Base-by-base conservation (phyloP, 2,113 vertebrate genomes). In the Pollachius pollachius region DNA sequence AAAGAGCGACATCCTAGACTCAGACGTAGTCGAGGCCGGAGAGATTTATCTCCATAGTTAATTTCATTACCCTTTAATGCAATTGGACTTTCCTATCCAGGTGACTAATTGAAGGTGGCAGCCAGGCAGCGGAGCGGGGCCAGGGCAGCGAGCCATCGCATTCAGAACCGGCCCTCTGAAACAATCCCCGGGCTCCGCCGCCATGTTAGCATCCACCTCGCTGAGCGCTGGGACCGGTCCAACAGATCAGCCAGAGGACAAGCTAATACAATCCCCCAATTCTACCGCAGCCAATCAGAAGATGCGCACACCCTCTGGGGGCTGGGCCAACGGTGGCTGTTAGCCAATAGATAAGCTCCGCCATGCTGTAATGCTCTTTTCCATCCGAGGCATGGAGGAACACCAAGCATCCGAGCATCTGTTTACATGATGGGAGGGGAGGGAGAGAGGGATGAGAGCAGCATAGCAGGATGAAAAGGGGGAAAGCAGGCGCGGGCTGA, bases 341-440 rank as follows among this genome's bases (percentile, higher is more conserved):
- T 62, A 81, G 85, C 92, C 89, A 91, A 86, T 87, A 72, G 86
- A 89, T 84, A 81, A 81, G 74, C 81, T 83, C 69, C 77, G 74
- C 77, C 68, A 63, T 84, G 83, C 82, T 78, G 74, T 89, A 84
- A 82, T 79, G 77, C 84, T 74, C 84, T 81, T 75, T 81, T 12
- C 84, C 85, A 73, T 88, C 85, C 75, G 85, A 83, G 74, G 78
- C 79, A 71, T 72, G 70, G 80, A 80, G 84, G 84, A 87, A 73
- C 73, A 85, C 75, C 59, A 72, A 79, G 23, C 23, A 76, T 84
- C 77, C 84, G 64, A 71, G 78, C 81, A 77, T 76, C 83, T 71
- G 77, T 79, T 81, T 83, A 81, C 79, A 84, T 80, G 81, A 63
- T 76, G 67, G 73, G 58, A 69, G 66, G 75, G 63, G 75, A 64